Evolutionary conservation across 2,888 invertebrate genomes (phyloP).

Genomic region (Orthonevra nobilis): DNA sequence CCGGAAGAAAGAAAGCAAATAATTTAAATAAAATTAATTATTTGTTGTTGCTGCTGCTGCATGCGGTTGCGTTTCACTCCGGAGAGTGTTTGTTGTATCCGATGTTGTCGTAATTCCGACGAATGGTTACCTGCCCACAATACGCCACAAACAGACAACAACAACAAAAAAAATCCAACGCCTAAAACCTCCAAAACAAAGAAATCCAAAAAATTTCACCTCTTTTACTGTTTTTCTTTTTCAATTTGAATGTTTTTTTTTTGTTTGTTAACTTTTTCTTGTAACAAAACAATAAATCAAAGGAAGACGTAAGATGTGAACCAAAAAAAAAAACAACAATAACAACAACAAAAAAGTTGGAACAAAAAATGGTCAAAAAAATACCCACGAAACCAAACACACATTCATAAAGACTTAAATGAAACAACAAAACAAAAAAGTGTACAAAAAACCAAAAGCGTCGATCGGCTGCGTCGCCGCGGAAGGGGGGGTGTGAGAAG

Average conservation of each 20-base stretch:
- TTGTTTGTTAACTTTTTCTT: slow-evolving; percentile 16
- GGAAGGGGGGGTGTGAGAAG: slow-evolving; percentile 5
- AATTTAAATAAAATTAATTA: slow-evolving; percentile 55
- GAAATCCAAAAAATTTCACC: slow-evolving; percentile 65
- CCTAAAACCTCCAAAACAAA: slow-evolving; percentile 36
- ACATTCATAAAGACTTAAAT: slow-evolving; percentile 2
- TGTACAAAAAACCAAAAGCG: slow-evolving; percentile 42
- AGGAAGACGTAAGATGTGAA: slow-evolving; percentile 54
- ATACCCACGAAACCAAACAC: slow-evolving; percentile 9
- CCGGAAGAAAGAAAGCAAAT: slow-evolving; percentile 43
- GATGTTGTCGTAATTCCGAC: slow-evolving; percentile 50
- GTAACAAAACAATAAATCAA: slow-evolving; percentile 65
- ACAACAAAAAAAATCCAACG: slow-evolving; percentile 11
- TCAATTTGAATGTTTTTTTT: no score
- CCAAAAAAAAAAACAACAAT: slow-evolving; percentile 34
- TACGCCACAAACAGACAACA: slow-evolving; percentile 5
- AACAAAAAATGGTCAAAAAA: slow-evolving; percentile 4
- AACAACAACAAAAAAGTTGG: slow-evolving; percentile 1
- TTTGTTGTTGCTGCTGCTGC: slow-evolving; percentile 37
- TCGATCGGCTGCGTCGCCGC: not conserved
- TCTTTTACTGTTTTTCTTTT: slow-evolving; percentile 37
- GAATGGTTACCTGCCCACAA: slow-evolving; percentile 49
- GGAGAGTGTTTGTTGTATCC: not conserved
- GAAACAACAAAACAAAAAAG: slow-evolving; percentile 31
- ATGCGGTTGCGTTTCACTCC: slow-evolving; percentile 44